These are phyloP conservation scores for Xerus rutilus DNA, from an alignment of 2,797 vertebrate genomes.

Conservation along the genomic window DNA sequence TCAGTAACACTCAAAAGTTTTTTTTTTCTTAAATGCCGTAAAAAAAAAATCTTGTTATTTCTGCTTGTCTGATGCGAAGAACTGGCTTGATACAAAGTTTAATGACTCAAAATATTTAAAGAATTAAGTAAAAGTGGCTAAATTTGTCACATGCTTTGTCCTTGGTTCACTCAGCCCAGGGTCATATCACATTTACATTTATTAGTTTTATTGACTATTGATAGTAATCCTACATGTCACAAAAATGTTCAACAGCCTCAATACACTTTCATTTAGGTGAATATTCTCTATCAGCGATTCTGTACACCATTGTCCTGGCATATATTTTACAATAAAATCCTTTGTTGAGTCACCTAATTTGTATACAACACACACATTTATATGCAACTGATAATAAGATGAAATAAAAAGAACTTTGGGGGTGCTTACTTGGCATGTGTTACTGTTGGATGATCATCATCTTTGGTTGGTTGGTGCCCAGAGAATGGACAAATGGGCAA, in stretches of 20 bases:
- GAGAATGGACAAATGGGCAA: background rate
- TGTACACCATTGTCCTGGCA: background rate
- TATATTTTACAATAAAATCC: background rate
- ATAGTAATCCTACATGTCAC: background rate
- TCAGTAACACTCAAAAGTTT: background rate
- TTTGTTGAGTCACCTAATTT: conserved; percentile 7
- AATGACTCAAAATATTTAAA: background rate
- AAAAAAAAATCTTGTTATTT: background rate
- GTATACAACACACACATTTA: background rate
- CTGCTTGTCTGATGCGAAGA: background rate
- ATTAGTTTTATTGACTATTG: background rate
- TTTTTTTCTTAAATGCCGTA: background rate
- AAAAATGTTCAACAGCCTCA: background rate
- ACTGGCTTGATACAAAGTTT: background rate
- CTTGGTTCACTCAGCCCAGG: background rate
- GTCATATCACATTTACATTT: background rate
- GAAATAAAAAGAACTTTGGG: background rate
- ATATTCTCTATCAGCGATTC: background rate
- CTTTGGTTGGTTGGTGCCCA: background rate
- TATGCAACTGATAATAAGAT: background rate
- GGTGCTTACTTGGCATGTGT: background rate
- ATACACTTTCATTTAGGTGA: background rate
- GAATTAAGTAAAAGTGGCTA: background rate
- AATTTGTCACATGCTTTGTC: background rate
- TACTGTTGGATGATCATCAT: background rate